Evolutionary conservation across 2,113 vertebrate genomes (phyloP).

Genomic region (Cryptotis parvus): DNA sequence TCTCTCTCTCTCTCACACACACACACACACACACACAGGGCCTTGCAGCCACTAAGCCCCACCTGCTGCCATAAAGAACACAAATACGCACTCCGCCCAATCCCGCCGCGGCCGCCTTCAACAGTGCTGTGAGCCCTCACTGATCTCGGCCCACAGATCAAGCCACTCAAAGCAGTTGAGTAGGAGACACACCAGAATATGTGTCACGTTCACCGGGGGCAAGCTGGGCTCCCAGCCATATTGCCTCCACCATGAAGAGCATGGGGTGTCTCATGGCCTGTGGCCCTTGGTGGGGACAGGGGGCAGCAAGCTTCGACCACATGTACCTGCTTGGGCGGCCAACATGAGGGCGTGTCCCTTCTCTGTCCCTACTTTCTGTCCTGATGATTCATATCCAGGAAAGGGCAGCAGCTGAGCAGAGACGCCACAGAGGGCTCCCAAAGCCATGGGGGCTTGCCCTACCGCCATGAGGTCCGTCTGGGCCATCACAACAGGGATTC

Average conservation of each 20-base stretch:
- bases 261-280: not conserved
- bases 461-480: conserved; percentile 95
- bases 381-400: conserved; percentile 94
- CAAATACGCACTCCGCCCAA: conserved; percentile 87
- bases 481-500: not conserved
- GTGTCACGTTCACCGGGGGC: conserved; percentile 85
- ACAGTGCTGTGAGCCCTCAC: conserved; percentile 93
- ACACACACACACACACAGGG: not conserved
- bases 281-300: not conserved
- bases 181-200: conserved; percentile 91
- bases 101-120: conserved; percentile 93
- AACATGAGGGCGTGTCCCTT: conserved; percentile 95
- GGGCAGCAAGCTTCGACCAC: not conserved
- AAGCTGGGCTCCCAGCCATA: not conserved
- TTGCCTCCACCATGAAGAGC: not conserved
- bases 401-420: conserved; percentile 89
- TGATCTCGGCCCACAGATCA: conserved; percentile 91
- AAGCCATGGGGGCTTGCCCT: conserved; percentile 91
- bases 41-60: not conserved
- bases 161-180: conserved; percentile 91
- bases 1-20: too few species aligned
- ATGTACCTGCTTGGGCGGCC: conserved; percentile 94
- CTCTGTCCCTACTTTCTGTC: too few species aligned
- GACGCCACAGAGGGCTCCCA: conserved; percentile 89
- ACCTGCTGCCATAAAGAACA: conserved; percentile 92